Evolutionary conservation across 2,888 invertebrate species (phyloP).

Genomic region (Limnephilus rhombicus): DNA sequence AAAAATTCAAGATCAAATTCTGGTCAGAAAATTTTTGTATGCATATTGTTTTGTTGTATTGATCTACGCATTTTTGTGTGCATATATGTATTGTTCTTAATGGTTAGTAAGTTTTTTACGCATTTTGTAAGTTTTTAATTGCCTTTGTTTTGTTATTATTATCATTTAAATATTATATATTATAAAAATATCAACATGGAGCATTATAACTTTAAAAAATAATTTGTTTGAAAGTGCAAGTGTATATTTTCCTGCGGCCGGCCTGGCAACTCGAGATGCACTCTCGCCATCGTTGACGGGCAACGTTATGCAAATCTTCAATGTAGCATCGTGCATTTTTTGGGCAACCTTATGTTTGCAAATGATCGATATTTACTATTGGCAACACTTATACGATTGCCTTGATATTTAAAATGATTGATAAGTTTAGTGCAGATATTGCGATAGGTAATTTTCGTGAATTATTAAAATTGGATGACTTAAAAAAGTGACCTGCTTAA

Average conservation of each 20-base stretch:
- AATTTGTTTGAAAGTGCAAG: too few species aligned
- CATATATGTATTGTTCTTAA: too few species aligned
- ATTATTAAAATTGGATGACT: conserved; percentile 16
- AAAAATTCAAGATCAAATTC: too few species aligned
- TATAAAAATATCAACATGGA: too few species aligned
- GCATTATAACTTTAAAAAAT: too few species aligned
- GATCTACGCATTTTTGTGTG: too few species aligned
- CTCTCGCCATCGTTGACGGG: not conserved
- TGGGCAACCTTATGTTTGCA: conserved; percentile 16
- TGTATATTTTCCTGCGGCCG: not conserved
- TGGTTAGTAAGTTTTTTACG: too few species aligned
- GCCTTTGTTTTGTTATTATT: too few species aligned
- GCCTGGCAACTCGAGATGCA: not conserved
- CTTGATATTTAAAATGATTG: conserved; percentile 44
- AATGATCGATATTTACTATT: conserved; percentile 34
- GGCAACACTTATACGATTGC: conserved; percentile 37
- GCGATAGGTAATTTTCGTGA: conserved; percentile 30
- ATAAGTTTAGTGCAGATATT: not conserved
- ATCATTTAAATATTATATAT: too few species aligned
- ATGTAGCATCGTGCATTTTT: conserved; percentile 34
- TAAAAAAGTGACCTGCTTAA: conserved; percentile 26
- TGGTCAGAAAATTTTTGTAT: too few species aligned
- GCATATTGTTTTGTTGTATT: too few species aligned
- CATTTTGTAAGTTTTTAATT: too few species aligned
- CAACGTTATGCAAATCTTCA: conserved; percentile 9